Conservation (phyloP, 2,113 vertebrate genomes). For the Chamaetylas fuelleborni region DNA sequence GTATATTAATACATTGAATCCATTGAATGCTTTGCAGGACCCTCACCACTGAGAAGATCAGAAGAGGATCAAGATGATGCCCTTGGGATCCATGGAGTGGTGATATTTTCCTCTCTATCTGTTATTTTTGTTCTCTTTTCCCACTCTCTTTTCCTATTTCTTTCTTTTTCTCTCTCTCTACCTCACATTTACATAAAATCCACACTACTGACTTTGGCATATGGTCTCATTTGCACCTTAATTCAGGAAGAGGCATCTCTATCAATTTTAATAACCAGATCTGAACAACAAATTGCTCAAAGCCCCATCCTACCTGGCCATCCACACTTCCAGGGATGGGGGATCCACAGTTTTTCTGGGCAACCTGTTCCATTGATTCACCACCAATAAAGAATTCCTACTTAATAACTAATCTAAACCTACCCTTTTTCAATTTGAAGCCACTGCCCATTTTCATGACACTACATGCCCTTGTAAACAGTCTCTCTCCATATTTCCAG, state of each 20-base stretch:
- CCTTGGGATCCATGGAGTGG: neutral
- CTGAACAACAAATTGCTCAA: neutral
- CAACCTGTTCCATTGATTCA: neutral
- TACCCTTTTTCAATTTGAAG: neutral
- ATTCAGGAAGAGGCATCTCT: neutral
- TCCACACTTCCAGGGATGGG: neutral
- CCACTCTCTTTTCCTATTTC: neutral
- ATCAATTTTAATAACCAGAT: neutral
- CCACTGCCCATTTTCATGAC: neutral
- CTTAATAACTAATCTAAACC: neutral
- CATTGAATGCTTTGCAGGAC: neutral
- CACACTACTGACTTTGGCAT: neutral
- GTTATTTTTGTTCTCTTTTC: too few species aligned
- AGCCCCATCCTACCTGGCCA: neutral
- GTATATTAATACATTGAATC: neutral
- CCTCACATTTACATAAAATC: neutral
- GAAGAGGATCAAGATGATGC: neutral
- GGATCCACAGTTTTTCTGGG: neutral
- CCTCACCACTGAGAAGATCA: accelerated
- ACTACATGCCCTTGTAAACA: neutral
- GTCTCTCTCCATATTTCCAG: neutral
- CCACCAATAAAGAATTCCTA: neutral
- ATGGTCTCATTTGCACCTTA: neutral
- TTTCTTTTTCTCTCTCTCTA: neutral
- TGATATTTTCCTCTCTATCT: neutral